These are phyloP conservation scores for Strix occidentalis DNA, from an alignment of 2,797 vertebrate species.

Conservation along the genomic window DNA sequence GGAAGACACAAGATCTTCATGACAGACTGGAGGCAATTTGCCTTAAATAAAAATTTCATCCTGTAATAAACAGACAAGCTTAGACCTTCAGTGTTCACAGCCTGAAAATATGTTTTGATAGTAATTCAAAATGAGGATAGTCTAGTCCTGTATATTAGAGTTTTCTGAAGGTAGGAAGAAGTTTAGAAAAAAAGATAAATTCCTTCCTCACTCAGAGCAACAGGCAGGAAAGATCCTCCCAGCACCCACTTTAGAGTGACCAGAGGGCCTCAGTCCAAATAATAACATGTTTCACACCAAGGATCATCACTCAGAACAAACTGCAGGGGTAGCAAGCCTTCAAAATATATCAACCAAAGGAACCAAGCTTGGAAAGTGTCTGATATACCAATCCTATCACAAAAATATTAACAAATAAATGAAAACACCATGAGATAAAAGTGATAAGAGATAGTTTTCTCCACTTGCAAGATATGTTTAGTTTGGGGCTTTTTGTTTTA, in stretches of 20 bases:
- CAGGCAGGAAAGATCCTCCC: not conserved
- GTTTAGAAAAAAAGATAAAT: not conserved
- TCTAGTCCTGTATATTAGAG: not conserved
- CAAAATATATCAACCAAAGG: not conserved
- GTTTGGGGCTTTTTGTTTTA: not conserved
- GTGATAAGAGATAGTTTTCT: not conserved
- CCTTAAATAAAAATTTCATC: not conserved
- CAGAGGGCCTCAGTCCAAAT: not conserved
- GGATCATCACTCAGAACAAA: not conserved
- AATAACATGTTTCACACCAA: not conserved
- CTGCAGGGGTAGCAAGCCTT: not conserved
- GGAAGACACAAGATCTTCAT: not conserved
- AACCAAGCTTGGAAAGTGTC: not conserved
- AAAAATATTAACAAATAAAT: not conserved
- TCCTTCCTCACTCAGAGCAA: not conserved
- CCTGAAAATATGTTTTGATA: not conserved
- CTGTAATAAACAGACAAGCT: not conserved
- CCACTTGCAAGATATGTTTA: not conserved
- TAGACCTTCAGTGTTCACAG: not conserved
- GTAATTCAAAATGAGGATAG: not conserved
- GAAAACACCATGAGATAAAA: not conserved
- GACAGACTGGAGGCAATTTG: not conserved
- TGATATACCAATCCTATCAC: not conserved
- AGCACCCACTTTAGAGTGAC: not conserved
- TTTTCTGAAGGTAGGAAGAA: not conserved